Percentiles rank a stretch among this genome's conserved stretches.
Evolutionary conservation across 2,797 vertebrate species (phyloP).

Genomic region (Aselliscus stoliczkanus): DNA sequence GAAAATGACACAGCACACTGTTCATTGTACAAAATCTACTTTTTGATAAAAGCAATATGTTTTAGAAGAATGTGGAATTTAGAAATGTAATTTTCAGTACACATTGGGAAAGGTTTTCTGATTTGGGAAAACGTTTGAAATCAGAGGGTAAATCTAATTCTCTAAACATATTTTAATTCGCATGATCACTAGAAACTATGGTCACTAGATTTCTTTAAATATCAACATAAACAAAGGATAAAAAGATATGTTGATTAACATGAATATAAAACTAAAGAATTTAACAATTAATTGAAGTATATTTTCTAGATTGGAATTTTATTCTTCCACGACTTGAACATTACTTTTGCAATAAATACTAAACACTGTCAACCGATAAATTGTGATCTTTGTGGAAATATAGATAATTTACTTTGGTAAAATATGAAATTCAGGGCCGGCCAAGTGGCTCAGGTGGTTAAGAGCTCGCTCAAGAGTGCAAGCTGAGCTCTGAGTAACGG

Average conservation of each 20-base stretch:
- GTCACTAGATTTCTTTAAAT: background rate
- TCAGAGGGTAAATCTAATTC: conserved; percentile 17
- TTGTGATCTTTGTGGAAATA: background rate
- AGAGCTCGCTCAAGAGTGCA: no score
- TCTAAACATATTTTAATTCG: conserved; percentile 35
- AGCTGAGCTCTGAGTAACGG: no score
- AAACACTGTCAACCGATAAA: background rate
- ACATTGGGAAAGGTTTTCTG: conserved; percentile 50
- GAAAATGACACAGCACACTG: conserved; percentile 40
- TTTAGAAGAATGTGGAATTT: conserved; percentile 51
- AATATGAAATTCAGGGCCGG: background rate
- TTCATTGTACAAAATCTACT: conserved; percentile 43
- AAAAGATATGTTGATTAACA: background rate
- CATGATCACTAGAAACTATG: background rate
- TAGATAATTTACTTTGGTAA: background rate
- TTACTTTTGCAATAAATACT: background rate
- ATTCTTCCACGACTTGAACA: background rate
- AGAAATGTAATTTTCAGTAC: conserved; percentile 47
- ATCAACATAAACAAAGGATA: background rate
- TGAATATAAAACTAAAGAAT: background rate
- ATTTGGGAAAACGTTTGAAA: conserved; percentile 49
- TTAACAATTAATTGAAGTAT: background rate
- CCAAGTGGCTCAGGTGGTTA: no score
- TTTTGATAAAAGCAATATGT: conserved; percentile 45
- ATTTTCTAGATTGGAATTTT: background rate